Percentiles rank a stretch among this genome's conserved stretches.
Evolutionary conservation across 2,888 invertebrate genomes (phyloP).

Genomic region (Papilio protenor): DNA sequence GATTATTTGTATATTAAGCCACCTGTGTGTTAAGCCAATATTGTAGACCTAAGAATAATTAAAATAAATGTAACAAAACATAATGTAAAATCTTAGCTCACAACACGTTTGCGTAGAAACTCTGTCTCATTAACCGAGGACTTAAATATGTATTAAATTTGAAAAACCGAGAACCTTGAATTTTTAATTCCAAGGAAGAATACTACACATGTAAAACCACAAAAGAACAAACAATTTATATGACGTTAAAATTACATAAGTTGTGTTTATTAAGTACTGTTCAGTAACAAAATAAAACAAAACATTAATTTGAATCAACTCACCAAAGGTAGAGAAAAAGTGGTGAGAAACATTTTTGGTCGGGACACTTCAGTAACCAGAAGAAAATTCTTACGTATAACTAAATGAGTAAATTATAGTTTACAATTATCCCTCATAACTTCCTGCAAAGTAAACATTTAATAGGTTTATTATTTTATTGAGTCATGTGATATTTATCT

Average conservation of each 20-base stretch:
- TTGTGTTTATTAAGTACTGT: neutral
- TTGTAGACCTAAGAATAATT: neutral
- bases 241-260: neutral
- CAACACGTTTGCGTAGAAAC: too few species aligned
- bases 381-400: neutral
- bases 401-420: neutral
- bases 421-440: neutral
- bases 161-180: too few species aligned
- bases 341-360: neutral
- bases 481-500: constrained; percentile 14
- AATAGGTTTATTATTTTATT: constrained; percentile 12
- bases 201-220: neutral
- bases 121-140: too few species aligned
- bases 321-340: neutral
- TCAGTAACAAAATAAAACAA: neutral
- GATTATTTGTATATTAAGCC: neutral
- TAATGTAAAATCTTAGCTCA: neutral
- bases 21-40: neutral
- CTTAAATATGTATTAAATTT: too few species aligned
- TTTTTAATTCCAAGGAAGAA: too few species aligned
- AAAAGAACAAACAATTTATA: neutral
- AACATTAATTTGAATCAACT: neutral
- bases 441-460: constrained; percentile 10
- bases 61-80: neutral
- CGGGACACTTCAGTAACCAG: neutral